Evolutionary conservation across 2,113 vertebrate species (phyloP).

Genomic region (Paramormyrops kingsleyae): DNA sequence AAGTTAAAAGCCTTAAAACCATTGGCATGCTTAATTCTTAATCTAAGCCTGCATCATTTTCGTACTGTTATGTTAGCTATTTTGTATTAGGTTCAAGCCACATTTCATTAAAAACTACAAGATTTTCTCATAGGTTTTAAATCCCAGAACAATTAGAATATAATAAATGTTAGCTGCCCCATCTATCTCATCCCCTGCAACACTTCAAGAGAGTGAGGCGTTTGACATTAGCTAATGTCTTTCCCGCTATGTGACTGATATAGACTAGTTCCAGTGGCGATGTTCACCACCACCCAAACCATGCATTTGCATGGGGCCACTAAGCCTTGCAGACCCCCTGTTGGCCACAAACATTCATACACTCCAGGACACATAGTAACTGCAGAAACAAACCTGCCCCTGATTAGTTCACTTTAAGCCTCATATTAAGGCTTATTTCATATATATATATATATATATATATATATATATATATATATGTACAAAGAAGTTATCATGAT

Average conservation of each 20-base stretch:
- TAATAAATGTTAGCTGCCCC: slow-evolving; percentile 11
- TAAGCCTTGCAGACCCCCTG: background rate
- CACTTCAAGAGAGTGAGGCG: background rate
- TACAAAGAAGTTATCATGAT: too few species aligned
- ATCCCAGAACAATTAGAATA: slow-evolving; percentile 15
- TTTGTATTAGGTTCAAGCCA: slow-evolving; percentile 15
- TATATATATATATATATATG: too few species aligned
- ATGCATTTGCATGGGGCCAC: background rate
- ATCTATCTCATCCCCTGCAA: slow-evolving; percentile 15
- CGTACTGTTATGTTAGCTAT: background rate
- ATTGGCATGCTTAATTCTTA: background rate
- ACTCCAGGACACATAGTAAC: background rate
- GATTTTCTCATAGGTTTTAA: background rate
- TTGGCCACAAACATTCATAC: background rate
- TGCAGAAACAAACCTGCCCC: background rate
- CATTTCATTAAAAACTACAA: slow-evolving; percentile 30
- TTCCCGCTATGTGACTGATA: slow-evolving; percentile 22
- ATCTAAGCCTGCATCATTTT: background rate
- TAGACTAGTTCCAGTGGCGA: background rate
- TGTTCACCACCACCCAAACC: background rate
- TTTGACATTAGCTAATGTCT: background rate
- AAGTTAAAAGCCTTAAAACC: background rate
- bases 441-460: too few species aligned
- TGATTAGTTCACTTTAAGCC: background rate
- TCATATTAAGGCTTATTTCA: background rate